Conservation (phyloP, 2,888 invertebrate genomes). For the Melanostoma scalare region DNA sequence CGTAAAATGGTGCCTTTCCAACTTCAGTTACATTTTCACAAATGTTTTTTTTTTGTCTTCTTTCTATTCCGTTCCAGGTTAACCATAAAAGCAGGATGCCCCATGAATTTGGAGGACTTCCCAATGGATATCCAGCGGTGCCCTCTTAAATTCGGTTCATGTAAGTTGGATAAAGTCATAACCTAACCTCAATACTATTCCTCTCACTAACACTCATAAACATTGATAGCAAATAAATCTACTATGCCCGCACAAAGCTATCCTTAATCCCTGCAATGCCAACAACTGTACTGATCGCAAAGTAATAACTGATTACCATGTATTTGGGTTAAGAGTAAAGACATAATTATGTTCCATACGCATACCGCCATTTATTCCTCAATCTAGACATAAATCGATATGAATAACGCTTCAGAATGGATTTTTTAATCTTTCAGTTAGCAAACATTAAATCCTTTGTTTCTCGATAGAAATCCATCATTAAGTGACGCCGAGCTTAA, state of each 20-base stretch:
- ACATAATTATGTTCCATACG: constrained; percentile 46
- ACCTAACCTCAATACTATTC: constrained; percentile 32
- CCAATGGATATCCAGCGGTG: constrained; percentile 93
- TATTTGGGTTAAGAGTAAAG: constrained; percentile 49
- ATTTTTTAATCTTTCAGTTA: constrained; percentile 65
- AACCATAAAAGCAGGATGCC: constrained; percentile 92
- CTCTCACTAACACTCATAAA: constrained; percentile 46
- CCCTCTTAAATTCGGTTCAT: constrained; percentile 90
- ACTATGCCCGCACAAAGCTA: not conserved
- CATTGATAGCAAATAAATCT: constrained; percentile 44
- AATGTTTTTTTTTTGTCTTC: constrained; percentile 16
- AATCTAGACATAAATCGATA: constrained; percentile 43
- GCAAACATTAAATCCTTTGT: constrained; percentile 37
- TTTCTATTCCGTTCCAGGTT: constrained; percentile 83
- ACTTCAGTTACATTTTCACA: constrained; percentile 5
- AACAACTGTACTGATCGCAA: constrained; percentile 30
- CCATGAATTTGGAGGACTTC: constrained; percentile 92
- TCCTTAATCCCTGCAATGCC: constrained; percentile 42
- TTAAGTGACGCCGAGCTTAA: not conserved
- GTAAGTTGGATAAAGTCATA: constrained; percentile 84
- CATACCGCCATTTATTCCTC: constrained; percentile 8
- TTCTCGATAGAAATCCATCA: constrained; percentile 23
- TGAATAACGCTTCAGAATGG: constrained; percentile 25
- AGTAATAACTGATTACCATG: constrained; percentile 66
- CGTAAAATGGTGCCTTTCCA: constrained; percentile 4